Evolutionary conservation across 2,888 invertebrate genomes (phyloP).

Genomic region (Hyalella azteca): DNA sequence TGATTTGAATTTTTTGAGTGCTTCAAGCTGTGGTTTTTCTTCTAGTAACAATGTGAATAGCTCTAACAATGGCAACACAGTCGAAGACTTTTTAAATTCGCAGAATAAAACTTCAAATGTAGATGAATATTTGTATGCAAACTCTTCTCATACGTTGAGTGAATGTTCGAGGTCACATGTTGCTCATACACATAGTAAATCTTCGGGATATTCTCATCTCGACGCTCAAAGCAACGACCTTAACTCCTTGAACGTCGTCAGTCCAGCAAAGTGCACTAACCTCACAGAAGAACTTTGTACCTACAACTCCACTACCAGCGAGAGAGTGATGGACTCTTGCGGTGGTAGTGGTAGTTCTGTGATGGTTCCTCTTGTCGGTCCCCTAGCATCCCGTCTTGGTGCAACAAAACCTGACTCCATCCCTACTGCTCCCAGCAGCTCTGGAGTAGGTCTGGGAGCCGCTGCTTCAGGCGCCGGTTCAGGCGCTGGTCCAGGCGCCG

Average conservation of each 20-base stretch:
- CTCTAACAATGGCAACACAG: conserved; percentile 8
- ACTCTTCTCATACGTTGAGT: no score
- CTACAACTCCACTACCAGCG: not conserved
- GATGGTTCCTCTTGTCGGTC: not conserved
- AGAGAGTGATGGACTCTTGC: not conserved
- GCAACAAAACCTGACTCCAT: not conserved
- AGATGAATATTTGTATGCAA: not conserved
- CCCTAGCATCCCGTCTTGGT: not conserved
- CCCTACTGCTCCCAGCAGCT: not conserved
- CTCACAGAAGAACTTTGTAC: not conserved
- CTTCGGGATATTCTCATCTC: conserved; percentile 3
- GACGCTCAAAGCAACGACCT: conserved; percentile 18
- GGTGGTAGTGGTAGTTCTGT: not conserved
- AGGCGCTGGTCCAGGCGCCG: no score
- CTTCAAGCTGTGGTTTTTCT: no score
- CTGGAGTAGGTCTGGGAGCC: not conserved
- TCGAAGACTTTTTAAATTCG: not conserved
- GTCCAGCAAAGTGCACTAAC: not conserved
- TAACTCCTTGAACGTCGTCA: not conserved
- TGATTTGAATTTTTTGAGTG: no score
- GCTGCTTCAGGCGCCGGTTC: not conserved
- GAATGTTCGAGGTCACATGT: no score
- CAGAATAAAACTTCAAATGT: not conserved
- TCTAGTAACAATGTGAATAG: not conserved
- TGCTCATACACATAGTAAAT: no score